Percentiles rank a stretch among this genome's conserved stretches.
These are phyloP conservation scores for Leontopithecus rosalia DNA, from an alignment of 2,797 vertebrate genomes.

Conservation along the genomic window DNA sequence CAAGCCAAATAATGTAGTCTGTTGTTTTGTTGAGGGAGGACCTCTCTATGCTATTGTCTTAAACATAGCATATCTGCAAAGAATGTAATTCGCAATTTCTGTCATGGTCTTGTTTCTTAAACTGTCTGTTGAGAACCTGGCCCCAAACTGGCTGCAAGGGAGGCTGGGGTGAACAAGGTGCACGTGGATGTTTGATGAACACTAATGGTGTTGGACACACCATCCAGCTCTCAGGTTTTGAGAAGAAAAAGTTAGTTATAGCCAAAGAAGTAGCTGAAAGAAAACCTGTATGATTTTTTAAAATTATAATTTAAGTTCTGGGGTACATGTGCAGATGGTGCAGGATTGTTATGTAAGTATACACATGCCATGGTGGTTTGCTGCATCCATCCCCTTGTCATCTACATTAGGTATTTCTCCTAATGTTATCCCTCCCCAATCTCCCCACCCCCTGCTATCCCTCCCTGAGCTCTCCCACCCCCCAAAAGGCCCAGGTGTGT, in stretches of 20 bases:
- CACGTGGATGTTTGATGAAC: too few relatives aligned
- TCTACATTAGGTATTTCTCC: too few relatives aligned
- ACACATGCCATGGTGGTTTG: too few relatives aligned
- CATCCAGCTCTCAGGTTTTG: not conserved
- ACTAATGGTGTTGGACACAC: not conserved
- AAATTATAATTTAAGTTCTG: too few relatives aligned
- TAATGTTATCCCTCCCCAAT: too few relatives aligned
- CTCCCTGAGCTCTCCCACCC: too few relatives aligned
- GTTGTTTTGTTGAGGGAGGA: not conserved
- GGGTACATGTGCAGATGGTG: too few relatives aligned
- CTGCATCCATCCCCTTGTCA: too few relatives aligned
- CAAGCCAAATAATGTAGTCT: not conserved
- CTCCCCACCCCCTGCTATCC: too few relatives aligned
- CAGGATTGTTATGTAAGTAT: too few relatives aligned
- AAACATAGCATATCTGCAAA: not conserved
- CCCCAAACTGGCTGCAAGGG: not conserved
- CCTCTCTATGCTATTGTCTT: not conserved
- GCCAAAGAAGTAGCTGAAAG: not conserved
- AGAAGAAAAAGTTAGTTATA: not conserved
- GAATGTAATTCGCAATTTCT: not conserved
- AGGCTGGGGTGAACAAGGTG: not conserved
- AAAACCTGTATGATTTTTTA: too few relatives aligned
- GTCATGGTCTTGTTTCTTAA: not conserved
- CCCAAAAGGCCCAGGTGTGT: too few relatives aligned
- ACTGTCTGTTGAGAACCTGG: not conserved